These are phyloP conservation scores for Morelia viridis DNA, from an alignment of 2,797 vertebrate species.

Conservation along the genomic window DNA sequence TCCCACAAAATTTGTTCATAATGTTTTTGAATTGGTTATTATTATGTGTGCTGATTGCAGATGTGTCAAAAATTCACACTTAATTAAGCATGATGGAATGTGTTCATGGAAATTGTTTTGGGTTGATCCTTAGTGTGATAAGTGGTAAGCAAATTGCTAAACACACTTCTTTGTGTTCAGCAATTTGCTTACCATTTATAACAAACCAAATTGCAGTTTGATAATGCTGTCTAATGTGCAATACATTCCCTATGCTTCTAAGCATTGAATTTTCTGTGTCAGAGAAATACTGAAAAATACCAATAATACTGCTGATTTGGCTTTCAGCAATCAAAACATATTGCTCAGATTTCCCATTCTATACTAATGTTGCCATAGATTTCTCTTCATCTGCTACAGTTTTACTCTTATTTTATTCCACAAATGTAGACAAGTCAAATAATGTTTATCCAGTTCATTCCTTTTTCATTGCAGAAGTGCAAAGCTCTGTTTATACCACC, in stretches of 20 bases:
- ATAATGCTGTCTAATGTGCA: not conserved
- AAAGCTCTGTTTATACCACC: not conserved
- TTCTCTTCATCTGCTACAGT: not conserved
- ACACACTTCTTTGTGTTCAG: conserved; percentile 36
- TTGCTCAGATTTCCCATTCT: not conserved
- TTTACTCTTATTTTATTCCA: not conserved
- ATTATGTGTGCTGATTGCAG: not conserved
- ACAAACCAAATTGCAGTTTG: conserved; percentile 33
- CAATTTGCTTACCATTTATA: conserved; percentile 16
- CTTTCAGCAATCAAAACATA: not conserved
- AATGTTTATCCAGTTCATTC: not conserved
- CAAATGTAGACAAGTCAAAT: not conserved
- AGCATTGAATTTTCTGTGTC: not conserved
- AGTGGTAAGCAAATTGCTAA: not conserved
- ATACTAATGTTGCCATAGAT: not conserved
- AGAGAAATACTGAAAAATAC: not conserved
- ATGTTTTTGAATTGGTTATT: conserved; percentile 8
- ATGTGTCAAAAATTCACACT: conserved; percentile 10
- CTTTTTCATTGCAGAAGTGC: not conserved
- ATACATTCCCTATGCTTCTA: conserved; percentile 12
- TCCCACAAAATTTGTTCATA: not conserved
- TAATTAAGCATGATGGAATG: conserved; percentile 23
- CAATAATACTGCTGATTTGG: not conserved
- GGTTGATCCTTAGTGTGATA: conserved; percentile 11
- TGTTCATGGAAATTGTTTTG: not conserved